Evolutionary conservation across 2,888 invertebrate genomes (phyloP).

Genomic region (Eupithecia subfuscata): DNA sequence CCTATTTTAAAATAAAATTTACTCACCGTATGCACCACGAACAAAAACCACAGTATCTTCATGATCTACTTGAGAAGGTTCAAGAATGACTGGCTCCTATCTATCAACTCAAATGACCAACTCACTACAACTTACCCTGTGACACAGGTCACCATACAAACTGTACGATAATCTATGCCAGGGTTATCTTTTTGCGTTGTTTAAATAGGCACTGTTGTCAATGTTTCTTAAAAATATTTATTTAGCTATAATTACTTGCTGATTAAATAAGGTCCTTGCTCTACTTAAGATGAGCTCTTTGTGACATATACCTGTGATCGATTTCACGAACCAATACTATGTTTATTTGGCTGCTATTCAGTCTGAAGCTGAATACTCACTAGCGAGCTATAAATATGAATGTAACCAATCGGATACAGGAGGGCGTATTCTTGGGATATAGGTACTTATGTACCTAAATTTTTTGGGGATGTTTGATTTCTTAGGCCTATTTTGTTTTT

Average conservation of each 20-base stretch:
- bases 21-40: constrained; percentile 61
- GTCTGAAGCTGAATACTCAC: background rate
- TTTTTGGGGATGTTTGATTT: too few species aligned
- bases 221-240: background rate
- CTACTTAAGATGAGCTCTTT: background rate
- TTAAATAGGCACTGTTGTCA: constrained; percentile 17
- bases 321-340: background rate
- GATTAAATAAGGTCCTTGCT: constrained; percentile 2
- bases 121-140: constrained; percentile 15
- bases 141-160: constrained; percentile 18
- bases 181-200: constrained; percentile 55
- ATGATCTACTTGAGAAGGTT: constrained; percentile 57
- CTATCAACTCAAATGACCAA: constrained; percentile 25
- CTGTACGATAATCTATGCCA: constrained; percentile 42
- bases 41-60: constrained; percentile 59
- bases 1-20: background rate
- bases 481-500: too few species aligned
- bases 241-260: background rate
- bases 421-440: too few species aligned
- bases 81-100: constrained; percentile 58
- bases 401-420: background rate
- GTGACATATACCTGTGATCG: background rate
- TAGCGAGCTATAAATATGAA: background rate
- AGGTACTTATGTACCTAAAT: too few species aligned
- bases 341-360: background rate